phyloP scores from a whole-genome alignment of 1,140 invertebrate species.

The Mercenaria mercenaria region DNA sequence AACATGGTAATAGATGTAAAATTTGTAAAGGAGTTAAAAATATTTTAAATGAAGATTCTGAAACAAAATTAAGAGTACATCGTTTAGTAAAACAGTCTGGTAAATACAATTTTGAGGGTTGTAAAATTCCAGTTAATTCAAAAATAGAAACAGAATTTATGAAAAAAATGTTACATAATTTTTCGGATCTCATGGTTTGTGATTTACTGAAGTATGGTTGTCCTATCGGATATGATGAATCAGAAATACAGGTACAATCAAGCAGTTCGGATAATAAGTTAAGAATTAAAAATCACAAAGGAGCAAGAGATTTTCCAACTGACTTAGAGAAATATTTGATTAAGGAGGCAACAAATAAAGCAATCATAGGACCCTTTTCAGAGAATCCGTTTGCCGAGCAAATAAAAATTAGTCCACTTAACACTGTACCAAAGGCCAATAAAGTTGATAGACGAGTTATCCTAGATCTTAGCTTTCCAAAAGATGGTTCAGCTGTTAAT shows the following conservation, averaged over 20 bases:
- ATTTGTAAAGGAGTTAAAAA: background rate
- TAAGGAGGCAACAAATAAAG: background rate
- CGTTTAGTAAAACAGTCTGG: background rate
- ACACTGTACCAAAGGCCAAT: background rate
- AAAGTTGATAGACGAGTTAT: slow-evolving; percentile 18
- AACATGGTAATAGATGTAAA: background rate
- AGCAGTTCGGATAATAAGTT: background rate
- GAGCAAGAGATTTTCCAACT: background rate
- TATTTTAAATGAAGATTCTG: background rate
- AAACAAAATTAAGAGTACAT: background rate
- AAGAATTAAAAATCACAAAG: background rate
- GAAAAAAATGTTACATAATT: background rate
- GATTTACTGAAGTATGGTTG: background rate
- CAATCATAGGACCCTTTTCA: background rate
- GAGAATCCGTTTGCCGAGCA: background rate
- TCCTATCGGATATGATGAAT: background rate
- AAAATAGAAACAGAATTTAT: background rate
- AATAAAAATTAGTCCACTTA: slow-evolving; percentile 22
- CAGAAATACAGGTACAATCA: too few species aligned
- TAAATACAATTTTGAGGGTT: slow-evolving; percentile 13
- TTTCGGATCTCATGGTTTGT: background rate
- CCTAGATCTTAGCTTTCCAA: slow-evolving; percentile 25
- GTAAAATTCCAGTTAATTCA: background rate
- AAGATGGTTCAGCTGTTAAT: slow-evolving; percentile 11
- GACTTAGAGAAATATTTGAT: background rate